Conservation (phyloP, 2,888 invertebrate genomes). For the Pocota personata region DNA sequence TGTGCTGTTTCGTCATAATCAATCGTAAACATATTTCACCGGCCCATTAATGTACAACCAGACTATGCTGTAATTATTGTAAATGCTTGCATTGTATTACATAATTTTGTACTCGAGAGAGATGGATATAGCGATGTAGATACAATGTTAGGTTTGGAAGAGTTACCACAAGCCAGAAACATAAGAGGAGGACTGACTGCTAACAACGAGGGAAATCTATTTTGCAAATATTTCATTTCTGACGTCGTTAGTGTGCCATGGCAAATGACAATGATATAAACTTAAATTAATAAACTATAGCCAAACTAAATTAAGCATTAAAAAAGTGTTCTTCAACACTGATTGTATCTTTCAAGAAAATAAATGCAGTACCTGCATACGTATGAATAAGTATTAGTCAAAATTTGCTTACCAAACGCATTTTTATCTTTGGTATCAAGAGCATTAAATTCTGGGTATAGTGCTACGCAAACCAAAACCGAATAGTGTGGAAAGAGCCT, state of each 20-base stretch:
- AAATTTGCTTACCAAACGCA: too few relatives aligned
- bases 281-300: too few relatives aligned
- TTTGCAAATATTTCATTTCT: background rate
- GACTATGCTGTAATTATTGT: background rate
- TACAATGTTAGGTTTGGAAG: background rate
- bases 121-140: background rate
- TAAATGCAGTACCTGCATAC: too few relatives aligned
- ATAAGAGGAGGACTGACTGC: background rate
- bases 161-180: background rate
- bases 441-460: too few relatives aligned
- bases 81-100: background rate
- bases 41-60: background rate
- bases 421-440: too few relatives aligned
- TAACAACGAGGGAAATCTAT: background rate
- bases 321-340: too few relatives aligned
- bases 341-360: too few relatives aligned
- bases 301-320: background rate
- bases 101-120: background rate
- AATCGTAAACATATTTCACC: background rate
- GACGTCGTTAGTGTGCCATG: background rate
- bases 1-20: too few relatives aligned
- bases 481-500: too few relatives aligned
- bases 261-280: background rate
- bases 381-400: too few relatives aligned
- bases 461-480: too few relatives aligned